Conservation (phyloP, 2,888 invertebrate genomes). For the Calliopum simillimum region DNA sequence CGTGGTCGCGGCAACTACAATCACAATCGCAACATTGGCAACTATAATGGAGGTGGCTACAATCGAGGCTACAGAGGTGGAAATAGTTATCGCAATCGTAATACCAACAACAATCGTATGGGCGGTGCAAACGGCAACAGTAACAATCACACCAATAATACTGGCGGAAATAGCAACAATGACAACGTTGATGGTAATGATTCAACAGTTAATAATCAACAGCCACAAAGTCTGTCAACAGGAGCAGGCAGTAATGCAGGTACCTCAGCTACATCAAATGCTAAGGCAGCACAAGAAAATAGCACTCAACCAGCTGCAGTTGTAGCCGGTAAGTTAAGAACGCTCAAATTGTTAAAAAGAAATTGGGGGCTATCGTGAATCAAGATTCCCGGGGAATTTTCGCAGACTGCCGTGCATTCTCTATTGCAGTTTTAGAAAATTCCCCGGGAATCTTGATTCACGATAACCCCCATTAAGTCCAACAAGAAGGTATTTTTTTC, state of each 20-base stretch:
- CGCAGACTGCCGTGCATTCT: too few species aligned
- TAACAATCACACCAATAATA: constrained; percentile 37
- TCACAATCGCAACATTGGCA: constrained; percentile 69
- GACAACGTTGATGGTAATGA: constrained; percentile 39
- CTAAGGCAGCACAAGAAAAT: constrained; percentile 54
- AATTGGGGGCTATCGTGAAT: too few species aligned
- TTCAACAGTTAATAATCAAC: constrained; percentile 56
- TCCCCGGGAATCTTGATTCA: too few species aligned
- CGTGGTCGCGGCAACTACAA: constrained; percentile 73
- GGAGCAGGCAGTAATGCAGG: constrained; percentile 49
- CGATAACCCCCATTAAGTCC: too few species aligned
- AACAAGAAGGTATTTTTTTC: too few species aligned
- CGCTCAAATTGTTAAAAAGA: neutral
- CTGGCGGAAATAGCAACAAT: neutral
- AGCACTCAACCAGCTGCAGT: constrained; percentile 58
- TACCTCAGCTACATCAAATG: constrained; percentile 52
- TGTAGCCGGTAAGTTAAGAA: constrained; percentile 51
- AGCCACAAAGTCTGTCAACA: constrained; percentile 51
- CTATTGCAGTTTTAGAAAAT: too few species aligned
- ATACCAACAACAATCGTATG: constrained; percentile 55
- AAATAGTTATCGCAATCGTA: constrained; percentile 64
- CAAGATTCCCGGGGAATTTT: too few species aligned
- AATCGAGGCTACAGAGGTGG: constrained; percentile 69
- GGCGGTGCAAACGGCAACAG: constrained; percentile 44
- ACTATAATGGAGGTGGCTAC: constrained; percentile 64